phyloP scores from a whole-genome alignment of 1,140 invertebrate genomes.

The Atta texana region DNA sequence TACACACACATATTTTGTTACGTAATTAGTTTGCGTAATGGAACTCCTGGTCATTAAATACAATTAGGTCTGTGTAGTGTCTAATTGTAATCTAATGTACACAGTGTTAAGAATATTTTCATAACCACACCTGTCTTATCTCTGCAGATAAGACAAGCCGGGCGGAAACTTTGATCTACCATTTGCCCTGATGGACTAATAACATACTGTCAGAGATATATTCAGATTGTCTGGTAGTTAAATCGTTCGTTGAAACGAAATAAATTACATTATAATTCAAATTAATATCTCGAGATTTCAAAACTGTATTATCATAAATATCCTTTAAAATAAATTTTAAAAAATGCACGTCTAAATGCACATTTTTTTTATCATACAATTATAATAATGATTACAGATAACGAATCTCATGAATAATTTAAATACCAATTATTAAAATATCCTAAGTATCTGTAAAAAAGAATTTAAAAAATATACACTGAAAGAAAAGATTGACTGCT shows the following conservation, averaged over 20 bases:
- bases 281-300: background rate
- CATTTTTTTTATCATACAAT: background rate
- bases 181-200: slow-evolving; percentile 11
- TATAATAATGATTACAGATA: background rate
- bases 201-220: background rate
- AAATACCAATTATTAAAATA: background rate
- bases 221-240: background rate
- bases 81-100: background rate
- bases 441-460: background rate
- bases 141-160: slow-evolving; percentile 40
- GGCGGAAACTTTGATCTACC: slow-evolving; percentile 30
- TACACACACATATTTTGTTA: background rate
- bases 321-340: background rate
- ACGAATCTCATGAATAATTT: background rate
- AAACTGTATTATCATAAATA: background rate
- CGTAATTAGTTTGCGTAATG: slow-evolving; percentile 18
- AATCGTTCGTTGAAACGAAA: background rate
- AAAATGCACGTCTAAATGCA: background rate
- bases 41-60: background rate
- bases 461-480: too few relatives aligned
- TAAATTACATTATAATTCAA: slow-evolving; percentile 2
- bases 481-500: too few relatives aligned
- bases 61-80: background rate
- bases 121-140: slow-evolving; percentile 54
- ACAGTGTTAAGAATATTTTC: slow-evolving; percentile 5